These are phyloP conservation scores for Epirrhoe tristata DNA, from an alignment of 2,888 invertebrate genomes.

Conservation along the genomic window DNA sequence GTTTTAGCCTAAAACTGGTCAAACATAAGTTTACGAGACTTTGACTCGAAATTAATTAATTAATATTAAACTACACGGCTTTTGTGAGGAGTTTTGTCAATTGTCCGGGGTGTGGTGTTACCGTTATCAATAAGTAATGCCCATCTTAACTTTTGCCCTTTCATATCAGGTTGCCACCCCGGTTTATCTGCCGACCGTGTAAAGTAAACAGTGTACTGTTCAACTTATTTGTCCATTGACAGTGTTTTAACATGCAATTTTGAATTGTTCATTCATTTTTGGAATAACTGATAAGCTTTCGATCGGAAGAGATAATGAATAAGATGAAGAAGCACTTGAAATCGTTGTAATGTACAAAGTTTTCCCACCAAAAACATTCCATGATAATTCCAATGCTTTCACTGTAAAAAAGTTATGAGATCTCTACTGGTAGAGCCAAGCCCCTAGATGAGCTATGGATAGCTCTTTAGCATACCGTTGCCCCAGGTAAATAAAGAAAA, in stretches of 20 bases:
- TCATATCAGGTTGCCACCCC: constrained; percentile 77
- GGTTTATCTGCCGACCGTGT: constrained; percentile 67
- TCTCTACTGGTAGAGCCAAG: no score
- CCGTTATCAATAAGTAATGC: constrained; percentile 63
- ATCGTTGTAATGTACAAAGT: neutral
- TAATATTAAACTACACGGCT: no score
- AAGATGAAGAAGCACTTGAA: neutral
- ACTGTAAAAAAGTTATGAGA: no score
- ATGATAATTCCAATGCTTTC: neutral
- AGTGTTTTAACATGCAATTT: constrained; percentile 56
- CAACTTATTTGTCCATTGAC: constrained; percentile 70
- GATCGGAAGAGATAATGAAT: neutral
- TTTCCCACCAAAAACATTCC: neutral
- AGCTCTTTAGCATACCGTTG: no score
- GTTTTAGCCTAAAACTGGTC: no score
- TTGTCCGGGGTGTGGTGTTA: constrained; percentile 39
- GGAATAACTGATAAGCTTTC: constrained; percentile 6
- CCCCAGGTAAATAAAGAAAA: no score
- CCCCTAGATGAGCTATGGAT: no score
- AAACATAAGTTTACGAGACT: no score
- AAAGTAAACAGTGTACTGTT: constrained; percentile 60
- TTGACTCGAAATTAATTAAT: no score
- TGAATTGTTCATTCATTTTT: constrained; percentile 37
- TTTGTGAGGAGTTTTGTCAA: no score
- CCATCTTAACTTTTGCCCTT: constrained; percentile 77